Percentiles rank a stretch among this genome's conserved stretches.
Conservation (phyloP, 1,140 invertebrate species). For the Drosophila lacertosa region DNA sequence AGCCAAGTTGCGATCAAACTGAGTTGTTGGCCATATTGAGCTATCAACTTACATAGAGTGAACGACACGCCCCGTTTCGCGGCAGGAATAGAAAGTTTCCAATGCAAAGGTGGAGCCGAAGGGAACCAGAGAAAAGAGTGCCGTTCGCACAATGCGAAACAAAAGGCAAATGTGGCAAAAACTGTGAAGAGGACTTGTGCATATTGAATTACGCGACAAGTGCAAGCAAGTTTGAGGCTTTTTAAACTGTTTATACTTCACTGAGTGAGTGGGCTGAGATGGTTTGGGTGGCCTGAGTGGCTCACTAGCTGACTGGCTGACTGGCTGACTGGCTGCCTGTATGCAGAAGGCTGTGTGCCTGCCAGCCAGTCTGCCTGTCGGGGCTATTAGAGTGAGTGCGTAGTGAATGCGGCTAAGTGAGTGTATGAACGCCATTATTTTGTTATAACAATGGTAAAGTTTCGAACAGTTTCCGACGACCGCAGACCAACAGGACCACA, state of each 20-base stretch:
- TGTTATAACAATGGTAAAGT: slow-evolving; percentile 79
- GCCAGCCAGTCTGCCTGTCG: not conserved
- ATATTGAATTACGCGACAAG: slow-evolving; percentile 81
- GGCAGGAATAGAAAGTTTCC: not conserved
- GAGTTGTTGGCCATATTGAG: slow-evolving; percentile 3
- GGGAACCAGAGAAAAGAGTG: slow-evolving; percentile 25
- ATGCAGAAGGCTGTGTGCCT: not conserved
- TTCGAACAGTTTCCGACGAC: slow-evolving; percentile 53
- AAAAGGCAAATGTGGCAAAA: slow-evolving; percentile 47
- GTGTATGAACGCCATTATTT: slow-evolving; percentile 72
- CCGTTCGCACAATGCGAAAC: slow-evolving; percentile 42
- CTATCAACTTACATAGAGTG: slow-evolving; percentile 30
- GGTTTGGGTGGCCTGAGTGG: slow-evolving; percentile 17
- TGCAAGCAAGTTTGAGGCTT: slow-evolving; percentile 77
- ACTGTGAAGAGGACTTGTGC: slow-evolving; percentile 59
- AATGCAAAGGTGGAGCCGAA: no score
- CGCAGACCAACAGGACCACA: slow-evolving; percentile 20
- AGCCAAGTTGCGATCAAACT: not conserved
- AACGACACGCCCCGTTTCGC: not conserved
- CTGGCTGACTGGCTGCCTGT: slow-evolving; percentile 16
- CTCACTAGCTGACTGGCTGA: slow-evolving; percentile 16
- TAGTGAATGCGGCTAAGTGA: slow-evolving; percentile 30
- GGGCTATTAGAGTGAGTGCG: slow-evolving; percentile 22
- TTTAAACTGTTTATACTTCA: slow-evolving; percentile 71
- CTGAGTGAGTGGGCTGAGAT: slow-evolving; percentile 20